A percentile compares a stretch with the other conserved stretches of the same genome.
Conservation (phyloP, 2,113 vertebrate genomes). For the Peromyscus polionotus region DNA sequence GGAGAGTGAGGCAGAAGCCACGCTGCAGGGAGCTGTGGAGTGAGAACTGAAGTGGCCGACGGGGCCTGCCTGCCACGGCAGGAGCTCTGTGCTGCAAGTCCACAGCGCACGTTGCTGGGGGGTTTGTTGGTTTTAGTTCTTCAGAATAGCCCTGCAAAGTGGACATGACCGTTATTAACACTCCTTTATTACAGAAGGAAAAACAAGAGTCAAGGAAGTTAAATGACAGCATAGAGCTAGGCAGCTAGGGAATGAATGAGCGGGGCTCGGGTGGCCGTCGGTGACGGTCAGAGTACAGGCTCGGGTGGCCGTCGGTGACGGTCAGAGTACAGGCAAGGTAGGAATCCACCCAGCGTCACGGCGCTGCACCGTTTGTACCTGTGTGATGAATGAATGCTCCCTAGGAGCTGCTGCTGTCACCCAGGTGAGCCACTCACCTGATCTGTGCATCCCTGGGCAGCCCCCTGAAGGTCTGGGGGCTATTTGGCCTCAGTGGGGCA, state of each 20-base stretch:
- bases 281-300: not conserved
- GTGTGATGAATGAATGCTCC: not conserved
- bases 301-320: not conserved
- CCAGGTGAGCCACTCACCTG: not conserved
- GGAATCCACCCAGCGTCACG: not conserved
- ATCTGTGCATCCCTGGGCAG: not conserved
- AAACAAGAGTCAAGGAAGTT: not conserved
- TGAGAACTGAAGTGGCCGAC: not conserved
- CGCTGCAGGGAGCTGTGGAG: not conserved
- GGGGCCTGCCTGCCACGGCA: rapidly evolving
- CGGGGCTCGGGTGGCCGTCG: not conserved
- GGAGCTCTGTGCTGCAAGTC: not conserved
- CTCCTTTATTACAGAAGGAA: not conserved
- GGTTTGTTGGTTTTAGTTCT: not conserved
- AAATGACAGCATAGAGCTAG: not conserved
- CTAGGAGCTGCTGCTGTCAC: not conserved
- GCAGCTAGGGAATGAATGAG: not conserved
- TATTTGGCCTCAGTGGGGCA: not conserved
- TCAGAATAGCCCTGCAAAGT: not conserved
- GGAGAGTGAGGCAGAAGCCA: not conserved
- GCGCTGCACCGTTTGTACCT: rapidly evolving
- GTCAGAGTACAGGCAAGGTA: not conserved
- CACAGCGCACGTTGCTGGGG: not conserved
- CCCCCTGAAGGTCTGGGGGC: not conserved
- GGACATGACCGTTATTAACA: not conserved